Conservation (phyloP, 2,113 vertebrate genomes). For the Perccottus glenii region DNA sequence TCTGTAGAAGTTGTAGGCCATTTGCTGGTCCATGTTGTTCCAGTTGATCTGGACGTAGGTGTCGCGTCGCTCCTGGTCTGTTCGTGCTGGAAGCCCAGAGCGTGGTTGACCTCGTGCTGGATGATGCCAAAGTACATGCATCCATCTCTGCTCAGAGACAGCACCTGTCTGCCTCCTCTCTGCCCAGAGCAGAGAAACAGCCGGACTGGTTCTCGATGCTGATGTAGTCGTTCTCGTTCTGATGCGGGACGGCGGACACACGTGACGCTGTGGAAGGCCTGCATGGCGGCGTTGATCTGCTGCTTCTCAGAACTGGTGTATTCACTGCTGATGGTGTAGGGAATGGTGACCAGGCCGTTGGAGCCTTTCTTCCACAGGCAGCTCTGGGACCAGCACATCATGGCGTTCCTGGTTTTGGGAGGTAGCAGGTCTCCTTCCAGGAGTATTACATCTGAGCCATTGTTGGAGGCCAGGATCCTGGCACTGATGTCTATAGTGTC, state of each 20-base stretch:
- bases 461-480: background rate
- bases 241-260: background rate
- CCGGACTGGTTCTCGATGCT: background rate
- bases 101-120: background rate
- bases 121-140: too few species aligned
- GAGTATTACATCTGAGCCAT: background rate
- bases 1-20: background rate
- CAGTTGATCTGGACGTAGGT: background rate
- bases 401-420: background rate
- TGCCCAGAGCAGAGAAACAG: background rate
- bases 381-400: background rate
- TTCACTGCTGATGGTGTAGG: background rate
- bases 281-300: background rate
- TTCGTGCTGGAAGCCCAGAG: background rate
- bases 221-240: background rate
- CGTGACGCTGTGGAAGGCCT: background rate
- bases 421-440: background rate
- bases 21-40: background rate
- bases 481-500: background rate
- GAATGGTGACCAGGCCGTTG: background rate
- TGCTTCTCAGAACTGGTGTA: background rate
- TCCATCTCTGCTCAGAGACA: too few species aligned
- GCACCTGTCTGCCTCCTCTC: background rate
- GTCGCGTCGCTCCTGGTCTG: background rate
- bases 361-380: background rate